Percentiles rank a stretch among this genome's conserved stretches.
Conservation (phyloP, 2,888 invertebrate genomes). For the Deilephila elpenor region DNA sequence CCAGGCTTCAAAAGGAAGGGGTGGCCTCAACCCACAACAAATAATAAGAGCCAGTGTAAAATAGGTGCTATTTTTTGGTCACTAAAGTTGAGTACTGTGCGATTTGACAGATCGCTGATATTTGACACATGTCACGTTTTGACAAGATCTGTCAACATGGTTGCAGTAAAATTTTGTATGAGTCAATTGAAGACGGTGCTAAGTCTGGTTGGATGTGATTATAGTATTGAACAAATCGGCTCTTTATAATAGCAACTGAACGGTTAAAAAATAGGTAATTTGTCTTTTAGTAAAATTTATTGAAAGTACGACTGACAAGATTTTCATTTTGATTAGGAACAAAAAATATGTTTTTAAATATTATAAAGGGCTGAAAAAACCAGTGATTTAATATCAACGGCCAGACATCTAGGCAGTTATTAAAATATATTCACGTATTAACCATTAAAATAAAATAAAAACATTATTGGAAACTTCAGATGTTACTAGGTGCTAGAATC, state of each 20-base stretch:
- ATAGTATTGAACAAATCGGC: background rate
- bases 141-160: background rate
- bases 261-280: no score
- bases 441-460: conserved; percentile 51
- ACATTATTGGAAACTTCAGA: conserved; percentile 82
- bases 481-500: conserved; percentile 74
- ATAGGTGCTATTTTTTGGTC: conserved; percentile 42
- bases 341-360: background rate
- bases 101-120: conserved; percentile 18
- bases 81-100: background rate
- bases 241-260: background rate
- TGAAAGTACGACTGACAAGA: background rate
- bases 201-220: conserved; percentile 1
- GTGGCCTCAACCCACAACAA: conserved; percentile 62
- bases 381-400: conserved; percentile 46
- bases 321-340: no score
- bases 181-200: conserved; percentile 20
- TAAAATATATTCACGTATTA: conserved; percentile 39
- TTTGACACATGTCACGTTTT: background rate
- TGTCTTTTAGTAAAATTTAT: no score
- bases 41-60: conserved; percentile 67
- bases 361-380: conserved; percentile 25
- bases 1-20: conserved; percentile 91
- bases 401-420: conserved; percentile 45
- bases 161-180: background rate